These are phyloP conservation scores for Stenopsyche tienmushanensis DNA, from an alignment of 1,140 invertebrate genomes.

Conservation along the genomic window DNA sequence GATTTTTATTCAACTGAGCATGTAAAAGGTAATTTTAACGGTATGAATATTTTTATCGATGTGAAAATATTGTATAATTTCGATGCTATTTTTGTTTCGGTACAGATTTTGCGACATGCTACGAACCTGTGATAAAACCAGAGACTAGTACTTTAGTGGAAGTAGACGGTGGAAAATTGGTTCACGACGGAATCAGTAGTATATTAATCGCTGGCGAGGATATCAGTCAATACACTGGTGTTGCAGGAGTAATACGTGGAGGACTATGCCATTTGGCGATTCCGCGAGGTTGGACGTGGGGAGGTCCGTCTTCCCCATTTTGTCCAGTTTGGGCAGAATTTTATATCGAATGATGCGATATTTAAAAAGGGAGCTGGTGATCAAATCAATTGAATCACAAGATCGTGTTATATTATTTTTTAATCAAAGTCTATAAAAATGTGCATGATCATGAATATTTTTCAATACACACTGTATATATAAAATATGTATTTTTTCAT, in stretches of 20 bases:
- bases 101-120: conserved; percentile 38
- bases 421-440: too few relatives aligned
- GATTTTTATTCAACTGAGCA: conserved; percentile 38
- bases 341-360: conserved; percentile 10
- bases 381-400: too few relatives aligned
- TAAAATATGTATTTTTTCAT: too few relatives aligned
- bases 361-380: neutral
- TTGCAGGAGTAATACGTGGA: conserved; percentile 63
- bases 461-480: too few relatives aligned
- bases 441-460: too few relatives aligned
- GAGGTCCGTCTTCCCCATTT: conserved; percentile 70
- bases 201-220: conserved; percentile 46
- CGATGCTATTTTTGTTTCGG: conserved; percentile 9
- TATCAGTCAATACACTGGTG: conserved; percentile 51
- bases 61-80: too few relatives aligned
- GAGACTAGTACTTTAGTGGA: conserved; percentile 47
- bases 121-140: conserved; percentile 46
- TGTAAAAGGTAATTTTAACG: conserved; percentile 33
- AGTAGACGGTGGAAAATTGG: conserved; percentile 15
- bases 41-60: neutral
- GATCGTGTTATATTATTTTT: too few relatives aligned
- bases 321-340: conserved; percentile 70
- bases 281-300: conserved; percentile 78
- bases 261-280: conserved; percentile 77
- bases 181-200: conserved; percentile 41